phyloP scores from a whole-genome alignment of 2,113 vertebrate genomes.

The Ptyas mucosa region DNA sequence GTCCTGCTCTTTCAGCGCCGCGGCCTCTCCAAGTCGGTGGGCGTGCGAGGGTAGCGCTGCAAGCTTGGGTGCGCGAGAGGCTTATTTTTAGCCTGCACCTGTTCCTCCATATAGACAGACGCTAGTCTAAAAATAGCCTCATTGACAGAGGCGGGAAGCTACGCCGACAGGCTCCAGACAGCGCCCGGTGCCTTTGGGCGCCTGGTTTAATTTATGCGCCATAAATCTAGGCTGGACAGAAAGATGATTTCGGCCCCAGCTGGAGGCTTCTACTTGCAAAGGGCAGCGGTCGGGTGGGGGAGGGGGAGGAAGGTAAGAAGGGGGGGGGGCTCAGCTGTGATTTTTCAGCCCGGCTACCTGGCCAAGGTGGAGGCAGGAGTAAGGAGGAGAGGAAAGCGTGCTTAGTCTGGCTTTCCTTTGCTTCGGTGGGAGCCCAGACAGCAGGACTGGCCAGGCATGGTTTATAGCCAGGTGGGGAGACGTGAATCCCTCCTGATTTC shows the following conservation, averaged over 20 bases:
- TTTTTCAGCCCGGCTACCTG: background rate
- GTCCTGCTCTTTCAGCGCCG: background rate
- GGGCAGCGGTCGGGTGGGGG: background rate
- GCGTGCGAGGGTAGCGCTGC: background rate
- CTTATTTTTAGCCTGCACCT: slow-evolving; percentile 10
- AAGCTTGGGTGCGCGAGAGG: background rate
- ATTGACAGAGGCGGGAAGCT: background rate
- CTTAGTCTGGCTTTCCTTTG: background rate
- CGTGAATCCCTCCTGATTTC: background rate
- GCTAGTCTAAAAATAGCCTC: background rate
- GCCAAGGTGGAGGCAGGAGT: background rate
- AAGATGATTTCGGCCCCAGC: background rate
- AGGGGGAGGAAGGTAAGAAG: background rate
- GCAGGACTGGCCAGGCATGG: background rate
- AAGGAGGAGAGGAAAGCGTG: background rate
- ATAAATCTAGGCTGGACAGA: background rate
- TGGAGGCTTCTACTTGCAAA: no score
- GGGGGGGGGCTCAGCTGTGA: background rate
- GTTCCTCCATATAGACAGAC: background rate
- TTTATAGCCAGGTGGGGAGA: background rate
- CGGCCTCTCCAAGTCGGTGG: background rate
- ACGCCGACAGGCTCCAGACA: background rate
- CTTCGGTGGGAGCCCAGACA: background rate
- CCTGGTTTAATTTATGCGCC: background rate
- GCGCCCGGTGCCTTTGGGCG: background rate